Percentiles rank a stretch among this genome's conserved stretches.
Evolutionary conservation across 1,140 invertebrate genomes (phyloP).

Genomic region (Spodoptera frugiperda): DNA sequence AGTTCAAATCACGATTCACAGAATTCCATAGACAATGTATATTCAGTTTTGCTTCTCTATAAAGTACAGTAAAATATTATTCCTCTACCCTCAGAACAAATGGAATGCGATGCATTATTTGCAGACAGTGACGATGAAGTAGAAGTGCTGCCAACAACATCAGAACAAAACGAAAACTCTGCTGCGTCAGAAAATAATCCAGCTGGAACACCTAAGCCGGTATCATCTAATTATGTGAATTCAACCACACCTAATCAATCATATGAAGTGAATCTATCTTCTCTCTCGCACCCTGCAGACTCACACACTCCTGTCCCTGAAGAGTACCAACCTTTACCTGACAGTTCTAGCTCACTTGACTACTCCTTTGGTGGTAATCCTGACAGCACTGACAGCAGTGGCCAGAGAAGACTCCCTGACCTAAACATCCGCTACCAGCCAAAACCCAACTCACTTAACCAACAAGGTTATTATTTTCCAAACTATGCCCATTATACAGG

Average conservation of each 20-base stretch:
- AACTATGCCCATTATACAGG: slow-evolving; percentile 65
- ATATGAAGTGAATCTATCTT: slow-evolving; percentile 66
- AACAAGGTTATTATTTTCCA: slow-evolving; percentile 69
- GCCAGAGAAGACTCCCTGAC: slow-evolving; percentile 60
- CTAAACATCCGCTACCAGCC: slow-evolving; percentile 78
- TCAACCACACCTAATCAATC: slow-evolving; percentile 73
- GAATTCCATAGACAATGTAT: no score
- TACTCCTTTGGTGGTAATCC: slow-evolving; percentile 62
- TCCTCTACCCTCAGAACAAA: slow-evolving; percentile 72
- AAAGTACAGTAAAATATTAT: no score
- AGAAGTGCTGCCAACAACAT: slow-evolving; percentile 73
- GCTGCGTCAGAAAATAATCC: slow-evolving; percentile 49
- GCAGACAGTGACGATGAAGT: slow-evolving; percentile 85
- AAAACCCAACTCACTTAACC: slow-evolving; percentile 63
- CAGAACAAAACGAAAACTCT: slow-evolving; percentile 48
- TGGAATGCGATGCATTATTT: slow-evolving; percentile 85
- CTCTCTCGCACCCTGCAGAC: slow-evolving; percentile 63
- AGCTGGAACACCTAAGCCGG: slow-evolving; percentile 66
- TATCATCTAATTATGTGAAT: slow-evolving; percentile 79
- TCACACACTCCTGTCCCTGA: slow-evolving; percentile 78
- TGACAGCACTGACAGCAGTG: slow-evolving; percentile 61
- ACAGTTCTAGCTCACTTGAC: slow-evolving; percentile 78
- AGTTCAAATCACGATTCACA: no score
- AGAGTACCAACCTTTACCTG: slow-evolving; percentile 81
- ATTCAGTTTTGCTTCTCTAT: no score